phyloP scores from a whole-genome alignment of 2,888 invertebrate species.

The Hirtodrosophila histrioides region DNA sequence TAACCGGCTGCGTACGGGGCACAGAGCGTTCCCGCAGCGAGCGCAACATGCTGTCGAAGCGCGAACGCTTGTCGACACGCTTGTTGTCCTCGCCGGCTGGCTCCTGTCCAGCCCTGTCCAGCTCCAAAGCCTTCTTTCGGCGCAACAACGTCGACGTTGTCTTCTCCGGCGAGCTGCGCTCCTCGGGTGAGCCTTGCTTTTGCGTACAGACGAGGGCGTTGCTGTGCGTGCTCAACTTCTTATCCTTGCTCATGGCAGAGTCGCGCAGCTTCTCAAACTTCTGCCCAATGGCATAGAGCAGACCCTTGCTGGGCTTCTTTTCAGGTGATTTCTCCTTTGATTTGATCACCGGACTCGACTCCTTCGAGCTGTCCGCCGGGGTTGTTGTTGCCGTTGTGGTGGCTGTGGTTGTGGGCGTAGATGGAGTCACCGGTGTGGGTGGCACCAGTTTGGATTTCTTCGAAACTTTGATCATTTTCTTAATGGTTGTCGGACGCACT shows the following conservation, averaged over 20 bases:
- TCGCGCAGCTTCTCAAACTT: conserved; percentile 89
- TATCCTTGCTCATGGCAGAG: conserved; percentile 85
- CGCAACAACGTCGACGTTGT: conserved; percentile 84
- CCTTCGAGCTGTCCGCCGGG: conserved; percentile 78
- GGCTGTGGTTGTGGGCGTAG: conserved; percentile 69
- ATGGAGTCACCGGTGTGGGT: conserved; percentile 69
- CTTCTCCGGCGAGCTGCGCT: conserved; percentile 55
- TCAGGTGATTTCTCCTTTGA: conserved; percentile 85
- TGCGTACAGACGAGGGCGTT: conserved; percentile 61
- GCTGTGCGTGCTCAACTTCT: conserved; percentile 55
- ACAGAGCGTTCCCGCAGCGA: conserved; percentile 88
- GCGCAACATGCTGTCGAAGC: conserved; percentile 86
- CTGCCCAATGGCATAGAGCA: conserved; percentile 91
- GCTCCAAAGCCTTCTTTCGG: conserved; percentile 81
- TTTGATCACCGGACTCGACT: conserved; percentile 73
- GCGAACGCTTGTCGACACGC: conserved; percentile 83
- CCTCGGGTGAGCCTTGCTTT: conserved; percentile 74
- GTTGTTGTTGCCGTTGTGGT: conserved; percentile 50
- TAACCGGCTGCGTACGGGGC: conserved; percentile 86
- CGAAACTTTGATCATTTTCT: conserved; percentile 73
- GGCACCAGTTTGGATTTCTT: conserved; percentile 81
- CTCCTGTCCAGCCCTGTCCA: conserved; percentile 27
- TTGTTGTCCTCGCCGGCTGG: conserved; percentile 59
- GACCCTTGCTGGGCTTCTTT: conserved; percentile 87
- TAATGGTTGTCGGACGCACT: conserved; percentile 60